These are phyloP conservation scores for Lycaon pictus DNA, from an alignment of 2,113 vertebrate species.

Conservation along the genomic window DNA sequence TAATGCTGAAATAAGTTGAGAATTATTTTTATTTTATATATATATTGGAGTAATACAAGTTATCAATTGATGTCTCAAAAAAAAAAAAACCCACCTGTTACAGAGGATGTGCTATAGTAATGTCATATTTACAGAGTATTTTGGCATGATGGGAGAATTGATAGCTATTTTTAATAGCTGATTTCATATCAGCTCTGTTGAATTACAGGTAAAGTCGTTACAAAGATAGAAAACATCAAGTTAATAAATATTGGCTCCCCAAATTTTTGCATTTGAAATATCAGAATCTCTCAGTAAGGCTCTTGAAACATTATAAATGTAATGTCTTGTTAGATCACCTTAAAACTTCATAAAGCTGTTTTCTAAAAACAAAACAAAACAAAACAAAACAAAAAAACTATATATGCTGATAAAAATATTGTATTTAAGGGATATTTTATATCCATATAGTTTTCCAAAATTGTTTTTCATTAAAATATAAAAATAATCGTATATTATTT, in stretches of 20 bases:
- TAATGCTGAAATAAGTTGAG: constrained; percentile 46
- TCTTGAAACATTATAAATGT: constrained; percentile 41
- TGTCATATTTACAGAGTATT: constrained; percentile 58
- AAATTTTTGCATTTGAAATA: background rate
- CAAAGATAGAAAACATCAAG: constrained; percentile 42
- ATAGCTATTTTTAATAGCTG: constrained; percentile 46
- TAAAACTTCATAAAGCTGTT: constrained; percentile 40
- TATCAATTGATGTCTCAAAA: constrained; percentile 49
- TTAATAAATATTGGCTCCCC: background rate
- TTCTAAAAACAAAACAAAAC: background rate
- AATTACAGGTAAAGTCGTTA: constrained; percentile 52
- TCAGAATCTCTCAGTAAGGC: background rate
- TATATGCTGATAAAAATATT: constrained; percentile 49
- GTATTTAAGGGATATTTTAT: constrained; percentile 69
- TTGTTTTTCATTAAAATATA: constrained; percentile 60
- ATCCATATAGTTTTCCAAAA: constrained; percentile 68
- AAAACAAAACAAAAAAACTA: background rate
- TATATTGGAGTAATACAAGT: constrained; percentile 55
- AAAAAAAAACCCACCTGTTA: constrained; percentile 46
- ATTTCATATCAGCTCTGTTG: constrained; percentile 33
- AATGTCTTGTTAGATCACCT: background rate
- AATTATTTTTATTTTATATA: constrained; percentile 72
- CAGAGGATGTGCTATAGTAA: constrained; percentile 22
- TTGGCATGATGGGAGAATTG: constrained; percentile 46
- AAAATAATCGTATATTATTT: constrained; percentile 56